Percentiles rank a stretch among this genome's conserved stretches.
These are phyloP conservation scores for Drosophila eohydei DNA, from an alignment of 2,888 invertebrate species.

Conservation along the genomic window DNA sequence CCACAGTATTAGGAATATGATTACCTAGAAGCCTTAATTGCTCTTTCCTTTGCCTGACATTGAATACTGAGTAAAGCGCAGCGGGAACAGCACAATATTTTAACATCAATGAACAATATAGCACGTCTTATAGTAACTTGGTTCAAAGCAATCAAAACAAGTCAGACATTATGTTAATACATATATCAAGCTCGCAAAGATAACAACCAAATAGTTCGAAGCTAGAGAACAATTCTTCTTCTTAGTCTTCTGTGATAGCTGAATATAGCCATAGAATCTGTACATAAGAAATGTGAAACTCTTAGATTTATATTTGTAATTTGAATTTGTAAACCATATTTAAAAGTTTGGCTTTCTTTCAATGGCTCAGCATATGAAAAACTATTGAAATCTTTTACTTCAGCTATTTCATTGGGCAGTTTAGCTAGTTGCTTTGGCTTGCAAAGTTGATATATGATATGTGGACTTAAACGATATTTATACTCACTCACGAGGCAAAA, in stretches of 20 bases:
- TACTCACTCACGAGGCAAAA: no score
- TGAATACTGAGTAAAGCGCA: conserved; percentile 8
- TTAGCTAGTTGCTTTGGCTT: not conserved
- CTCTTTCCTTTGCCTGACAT: not conserved
- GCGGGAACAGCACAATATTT: conserved; percentile 26
- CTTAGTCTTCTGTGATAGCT: no score
- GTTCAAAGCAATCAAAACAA: not conserved
- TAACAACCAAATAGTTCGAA: not conserved
- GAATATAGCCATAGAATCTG: no score
- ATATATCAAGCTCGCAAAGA: not conserved
- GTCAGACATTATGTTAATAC: not conserved
- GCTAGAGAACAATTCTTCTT: not conserved
- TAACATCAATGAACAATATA: conserved; percentile 28
- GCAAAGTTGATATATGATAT: conserved; percentile 1
- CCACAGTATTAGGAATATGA: not conserved
- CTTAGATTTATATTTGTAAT: not conserved
- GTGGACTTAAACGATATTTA: conserved; percentile 10
- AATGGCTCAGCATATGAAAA: not conserved
- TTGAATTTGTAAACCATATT: not conserved
- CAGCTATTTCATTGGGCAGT: no score
- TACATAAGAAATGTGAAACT: not conserved
- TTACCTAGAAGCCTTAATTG: not conserved
- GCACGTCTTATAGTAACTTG: not conserved
- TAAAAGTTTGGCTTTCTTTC: no score
- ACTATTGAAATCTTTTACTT: not conserved